phyloP scores from a whole-genome alignment of 2,113 vertebrate genomes.

The Nyctereutes procyonoides region DNA sequence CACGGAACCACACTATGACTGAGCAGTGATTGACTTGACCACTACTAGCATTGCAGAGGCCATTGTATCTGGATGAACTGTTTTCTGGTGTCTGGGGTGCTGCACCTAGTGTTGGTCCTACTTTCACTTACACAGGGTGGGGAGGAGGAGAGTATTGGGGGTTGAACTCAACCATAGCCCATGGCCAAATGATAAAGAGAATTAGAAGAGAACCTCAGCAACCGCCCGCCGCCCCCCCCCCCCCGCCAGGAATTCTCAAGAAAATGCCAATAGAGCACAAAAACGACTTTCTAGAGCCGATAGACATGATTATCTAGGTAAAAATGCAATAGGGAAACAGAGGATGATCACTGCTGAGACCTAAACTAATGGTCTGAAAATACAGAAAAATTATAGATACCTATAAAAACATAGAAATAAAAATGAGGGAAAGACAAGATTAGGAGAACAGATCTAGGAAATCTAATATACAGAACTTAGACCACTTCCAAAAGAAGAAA shows the following conservation, averaged over 20 bases:
- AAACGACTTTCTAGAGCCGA: neutral
- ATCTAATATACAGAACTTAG: neutral
- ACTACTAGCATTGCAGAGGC: neutral
- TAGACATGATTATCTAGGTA: constrained; percentile 12
- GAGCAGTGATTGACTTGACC: neutral
- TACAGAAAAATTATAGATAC: neutral
- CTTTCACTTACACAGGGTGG: neutral
- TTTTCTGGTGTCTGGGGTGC: neutral
- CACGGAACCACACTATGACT: too few relatives aligned
- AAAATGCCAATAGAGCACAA: neutral
- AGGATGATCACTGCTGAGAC: neutral
- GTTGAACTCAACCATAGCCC: neutral
- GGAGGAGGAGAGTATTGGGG: neutral
- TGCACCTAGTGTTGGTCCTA: neutral
- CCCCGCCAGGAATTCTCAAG: neutral
- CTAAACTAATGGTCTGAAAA: neutral
- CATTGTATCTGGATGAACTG: neutral
- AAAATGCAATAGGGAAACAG: neutral
- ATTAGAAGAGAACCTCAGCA: neutral
- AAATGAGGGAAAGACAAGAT: neutral
- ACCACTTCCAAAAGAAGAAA: neutral
- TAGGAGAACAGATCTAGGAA: neutral
- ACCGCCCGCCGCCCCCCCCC: too few relatives aligned
- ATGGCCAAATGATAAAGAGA: neutral
- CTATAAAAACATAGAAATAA: neutral